Percentiles rank a stretch among this genome's conserved stretches.
Evolutionary conservation across 2,888 invertebrate genomes (phyloP).

Genomic region (Caenorhabditis sinica): DNA sequence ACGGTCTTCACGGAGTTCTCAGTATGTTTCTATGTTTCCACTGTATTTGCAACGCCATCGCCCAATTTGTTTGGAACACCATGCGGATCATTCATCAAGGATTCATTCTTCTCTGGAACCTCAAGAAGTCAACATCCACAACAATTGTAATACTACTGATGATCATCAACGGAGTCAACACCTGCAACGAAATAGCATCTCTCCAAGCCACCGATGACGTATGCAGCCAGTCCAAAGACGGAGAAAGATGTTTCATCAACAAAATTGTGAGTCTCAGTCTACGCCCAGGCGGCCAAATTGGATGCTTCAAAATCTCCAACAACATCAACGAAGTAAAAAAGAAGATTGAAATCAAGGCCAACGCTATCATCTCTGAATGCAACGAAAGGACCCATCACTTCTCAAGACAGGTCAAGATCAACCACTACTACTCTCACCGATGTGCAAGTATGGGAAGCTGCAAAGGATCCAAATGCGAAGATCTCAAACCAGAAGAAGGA

Average conservation of each 20-base stretch:
- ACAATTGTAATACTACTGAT: not conserved
- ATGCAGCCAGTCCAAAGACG: not conserved
- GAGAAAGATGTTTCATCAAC: not conserved
- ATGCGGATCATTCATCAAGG: too few species aligned
- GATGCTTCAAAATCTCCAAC: not conserved
- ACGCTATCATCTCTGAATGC: not conserved
- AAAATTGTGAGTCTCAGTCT: not conserved
- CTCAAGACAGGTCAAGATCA: not conserved
- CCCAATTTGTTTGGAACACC: too few species aligned
- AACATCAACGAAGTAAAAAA: not conserved
- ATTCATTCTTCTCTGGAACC: not conserved
- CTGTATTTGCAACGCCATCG: too few species aligned
- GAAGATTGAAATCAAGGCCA: not conserved
- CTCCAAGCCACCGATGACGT: not conserved
- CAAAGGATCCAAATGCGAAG: not conserved
- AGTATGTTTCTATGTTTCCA: too few species aligned
- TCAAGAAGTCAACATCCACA: not conserved
- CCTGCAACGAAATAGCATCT: conserved; percentile 6
- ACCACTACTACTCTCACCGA: not conserved
- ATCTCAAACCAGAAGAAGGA: not conserved
- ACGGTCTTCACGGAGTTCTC: too few species aligned
- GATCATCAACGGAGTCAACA: not conserved
- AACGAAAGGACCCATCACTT: not conserved
- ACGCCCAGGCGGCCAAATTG: not conserved
- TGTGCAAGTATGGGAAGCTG: conserved; percentile 1